Percentiles rank a stretch among this genome's conserved stretches.
Conservation (phyloP, 1,140 invertebrate species). For the Dinothrombium tinctorium region DNA sequence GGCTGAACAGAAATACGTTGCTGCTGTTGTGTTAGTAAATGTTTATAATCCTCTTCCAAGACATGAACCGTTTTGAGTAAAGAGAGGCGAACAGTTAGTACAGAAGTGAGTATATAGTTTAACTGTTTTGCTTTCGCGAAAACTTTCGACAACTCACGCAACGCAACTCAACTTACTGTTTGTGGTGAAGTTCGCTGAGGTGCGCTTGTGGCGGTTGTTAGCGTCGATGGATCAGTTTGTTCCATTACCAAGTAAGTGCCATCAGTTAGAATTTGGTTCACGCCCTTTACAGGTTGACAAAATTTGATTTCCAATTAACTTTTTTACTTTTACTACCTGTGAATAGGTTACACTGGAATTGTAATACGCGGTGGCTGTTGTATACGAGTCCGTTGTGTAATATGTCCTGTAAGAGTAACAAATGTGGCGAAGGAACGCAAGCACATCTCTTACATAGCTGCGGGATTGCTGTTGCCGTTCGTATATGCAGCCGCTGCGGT, state of each 20-base stretch:
- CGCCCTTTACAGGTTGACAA: no score
- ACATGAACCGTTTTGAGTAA: no score
- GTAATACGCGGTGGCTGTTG: conserved; percentile 8
- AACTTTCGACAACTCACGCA: no score
- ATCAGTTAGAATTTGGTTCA: conserved; percentile 7
- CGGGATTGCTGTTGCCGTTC: conserved; percentile 8
- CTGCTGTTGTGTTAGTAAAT: conserved; percentile 8
- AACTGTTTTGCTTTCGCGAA: no score
- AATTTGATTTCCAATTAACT: no score
- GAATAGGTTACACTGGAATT: conserved; percentile 8
- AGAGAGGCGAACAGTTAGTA: no score
- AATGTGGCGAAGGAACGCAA: neutral
- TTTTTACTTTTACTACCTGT: no score
- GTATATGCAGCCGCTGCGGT: conserved; percentile 7
- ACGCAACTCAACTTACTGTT: no score
- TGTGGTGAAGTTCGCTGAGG: no score
- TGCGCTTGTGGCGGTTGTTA: neutral
- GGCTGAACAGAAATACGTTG: conserved; percentile 8
- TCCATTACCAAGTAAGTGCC: conserved; percentile 11
- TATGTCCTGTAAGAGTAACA: conserved; percentile 5
- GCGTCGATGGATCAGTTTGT: conserved; percentile 3
- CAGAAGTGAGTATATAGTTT: no score
- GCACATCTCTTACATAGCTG: conserved; percentile 1
- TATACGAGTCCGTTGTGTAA: conserved; percentile 8
- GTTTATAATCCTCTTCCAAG: conserved; percentile 8